These are phyloP conservation scores for Iphiclides podalirius DNA, from an alignment of 2,888 invertebrate species.

Conservation along the genomic window DNA sequence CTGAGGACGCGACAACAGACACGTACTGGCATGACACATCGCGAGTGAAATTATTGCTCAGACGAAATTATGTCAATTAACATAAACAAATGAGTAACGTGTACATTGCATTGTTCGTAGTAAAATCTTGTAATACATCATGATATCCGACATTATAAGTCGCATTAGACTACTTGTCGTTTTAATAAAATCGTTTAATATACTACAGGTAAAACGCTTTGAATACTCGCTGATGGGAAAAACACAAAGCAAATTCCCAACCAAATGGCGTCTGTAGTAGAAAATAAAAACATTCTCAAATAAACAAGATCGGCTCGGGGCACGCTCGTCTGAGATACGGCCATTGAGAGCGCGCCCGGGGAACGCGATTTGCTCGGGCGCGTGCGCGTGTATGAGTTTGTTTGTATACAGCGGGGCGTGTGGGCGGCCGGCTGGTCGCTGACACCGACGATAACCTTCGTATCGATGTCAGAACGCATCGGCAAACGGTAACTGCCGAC, in stretches of 20 bases:
- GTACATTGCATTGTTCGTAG: too few species aligned
- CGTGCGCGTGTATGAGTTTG: slow-evolving; percentile 29
- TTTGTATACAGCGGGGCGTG: slow-evolving; percentile 52
- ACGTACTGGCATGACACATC: slow-evolving; percentile 36
- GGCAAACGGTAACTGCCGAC: slow-evolving; percentile 48
- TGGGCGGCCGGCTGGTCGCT: slow-evolving; percentile 73
- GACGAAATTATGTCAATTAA: background rate
- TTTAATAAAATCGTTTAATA: too few species aligned
- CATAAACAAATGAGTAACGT: background rate
- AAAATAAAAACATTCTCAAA: slow-evolving; percentile 25
- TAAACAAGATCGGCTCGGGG: slow-evolving; percentile 48
- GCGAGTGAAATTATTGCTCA: background rate
- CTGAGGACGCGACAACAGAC: slow-evolving; percentile 9
- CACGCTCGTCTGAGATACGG: slow-evolving; percentile 46
- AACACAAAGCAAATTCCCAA: background rate
- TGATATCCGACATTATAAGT: too few species aligned
- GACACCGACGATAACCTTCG: slow-evolving; percentile 76
- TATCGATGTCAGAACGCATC: slow-evolving; percentile 65
- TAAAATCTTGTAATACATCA: too few species aligned
- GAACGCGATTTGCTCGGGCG: slow-evolving; percentile 33
- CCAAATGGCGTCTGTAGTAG: background rate
- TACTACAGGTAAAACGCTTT: too few species aligned
- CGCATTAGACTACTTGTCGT: too few species aligned
- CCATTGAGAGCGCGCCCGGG: slow-evolving; percentile 38
- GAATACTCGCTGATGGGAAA: too few species aligned